Conservation (phyloP, 2,113 vertebrate genomes). For the Alligator sinensis region DNA sequence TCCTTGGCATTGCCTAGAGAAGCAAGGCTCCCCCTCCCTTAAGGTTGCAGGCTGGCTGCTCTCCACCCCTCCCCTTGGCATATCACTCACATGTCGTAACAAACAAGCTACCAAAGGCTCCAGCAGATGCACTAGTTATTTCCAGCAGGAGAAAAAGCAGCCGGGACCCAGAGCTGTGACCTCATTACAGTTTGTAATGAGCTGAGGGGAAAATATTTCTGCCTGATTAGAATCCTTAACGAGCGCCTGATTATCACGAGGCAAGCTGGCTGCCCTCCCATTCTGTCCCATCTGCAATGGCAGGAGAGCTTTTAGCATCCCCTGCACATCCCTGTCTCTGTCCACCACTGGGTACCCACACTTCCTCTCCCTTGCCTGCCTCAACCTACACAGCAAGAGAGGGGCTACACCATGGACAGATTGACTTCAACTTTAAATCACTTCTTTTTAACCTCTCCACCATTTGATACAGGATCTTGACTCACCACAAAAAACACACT, state of each 20-base stretch:
- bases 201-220: constrained; percentile 71
- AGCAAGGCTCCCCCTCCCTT: not conserved
- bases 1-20: not conserved
- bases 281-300: not conserved
- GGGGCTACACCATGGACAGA: not conserved
- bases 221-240: constrained; percentile 72
- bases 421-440: not conserved
- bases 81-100: not conserved
- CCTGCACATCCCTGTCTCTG: not conserved
- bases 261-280: not conserved
- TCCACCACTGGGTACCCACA: not conserved
- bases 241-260: constrained; percentile 20
- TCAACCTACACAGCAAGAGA: not conserved
- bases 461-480: constrained; percentile 26
- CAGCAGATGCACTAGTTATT: not conserved
- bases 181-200: constrained; percentile 70
- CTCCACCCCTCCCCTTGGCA: not conserved
- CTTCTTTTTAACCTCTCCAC: constrained; percentile 1
- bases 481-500: not conserved
- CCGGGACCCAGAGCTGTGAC: constrained; percentile 42
- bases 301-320: not conserved
- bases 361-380: not conserved
- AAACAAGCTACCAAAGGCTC: constrained; percentile 62
- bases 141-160: constrained; percentile 61
- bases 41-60: not conserved